Evolutionary conservation across 2,113 vertebrate genomes (phyloP).

Genomic region (Muscicapa adusta): DNA sequence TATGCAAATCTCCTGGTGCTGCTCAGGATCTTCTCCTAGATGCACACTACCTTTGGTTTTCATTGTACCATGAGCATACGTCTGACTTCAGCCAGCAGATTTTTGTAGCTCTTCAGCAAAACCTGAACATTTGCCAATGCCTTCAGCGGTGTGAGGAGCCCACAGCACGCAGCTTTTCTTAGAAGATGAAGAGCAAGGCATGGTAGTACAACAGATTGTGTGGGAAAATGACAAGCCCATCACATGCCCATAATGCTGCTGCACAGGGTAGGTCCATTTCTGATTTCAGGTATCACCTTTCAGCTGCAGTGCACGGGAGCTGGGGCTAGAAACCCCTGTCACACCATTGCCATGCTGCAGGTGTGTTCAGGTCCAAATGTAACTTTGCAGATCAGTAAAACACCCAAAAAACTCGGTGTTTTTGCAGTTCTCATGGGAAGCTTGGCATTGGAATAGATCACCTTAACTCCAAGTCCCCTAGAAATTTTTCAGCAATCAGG

Average conservation of each 20-base stretch:
- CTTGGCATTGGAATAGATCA: background rate
- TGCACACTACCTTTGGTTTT: background rate
- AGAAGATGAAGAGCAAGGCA: background rate
- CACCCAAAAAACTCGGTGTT: background rate
- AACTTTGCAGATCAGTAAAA: background rate
- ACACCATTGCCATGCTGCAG: accelerated
- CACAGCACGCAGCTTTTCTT: background rate
- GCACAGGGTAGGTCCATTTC: accelerated
- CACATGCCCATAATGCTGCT: background rate
- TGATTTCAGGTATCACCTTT: background rate
- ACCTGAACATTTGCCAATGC: background rate
- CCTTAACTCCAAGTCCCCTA: background rate
- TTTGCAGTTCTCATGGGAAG: background rate
- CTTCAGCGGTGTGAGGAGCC: background rate
- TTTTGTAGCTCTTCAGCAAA: background rate
- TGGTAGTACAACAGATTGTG: background rate
- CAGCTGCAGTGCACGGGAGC: background rate
- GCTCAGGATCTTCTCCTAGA: background rate
- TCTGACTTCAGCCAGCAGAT: background rate
- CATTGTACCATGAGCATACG: background rate
- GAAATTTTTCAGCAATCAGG: background rate
- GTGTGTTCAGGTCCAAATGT: background rate
- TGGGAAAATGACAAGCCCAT: background rate
- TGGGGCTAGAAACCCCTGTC: background rate
- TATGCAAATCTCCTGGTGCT: background rate